Conservation (phyloP, 2,113 vertebrate genomes). For the Maccullochella peelii region DNA sequence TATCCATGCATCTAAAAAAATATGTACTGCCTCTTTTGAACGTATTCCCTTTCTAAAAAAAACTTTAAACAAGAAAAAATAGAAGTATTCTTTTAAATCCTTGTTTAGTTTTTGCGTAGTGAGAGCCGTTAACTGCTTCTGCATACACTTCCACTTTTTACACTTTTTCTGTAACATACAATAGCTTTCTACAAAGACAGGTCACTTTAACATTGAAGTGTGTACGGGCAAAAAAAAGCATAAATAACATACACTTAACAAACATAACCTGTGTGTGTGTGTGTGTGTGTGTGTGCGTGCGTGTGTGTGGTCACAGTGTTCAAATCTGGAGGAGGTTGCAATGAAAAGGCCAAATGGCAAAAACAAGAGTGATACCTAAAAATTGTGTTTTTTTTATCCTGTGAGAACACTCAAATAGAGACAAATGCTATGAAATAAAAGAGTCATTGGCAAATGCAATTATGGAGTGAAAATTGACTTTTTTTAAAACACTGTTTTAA, state of each 20-base stretch:
- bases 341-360: not conserved
- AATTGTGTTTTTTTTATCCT: not conserved
- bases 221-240: not conserved
- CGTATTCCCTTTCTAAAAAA: constrained; percentile 63
- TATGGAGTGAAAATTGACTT: no score
- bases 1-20: constrained; percentile 79
- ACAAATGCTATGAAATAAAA: no score
- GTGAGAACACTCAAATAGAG: not conserved
- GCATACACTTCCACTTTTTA: constrained; percentile 30
- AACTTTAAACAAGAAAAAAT: constrained; percentile 71
- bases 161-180: constrained; percentile 35
- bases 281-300: not conserved
- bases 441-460: no score
- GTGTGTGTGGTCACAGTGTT: not conserved
- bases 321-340: constrained; percentile 28
- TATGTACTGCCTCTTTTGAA: constrained; percentile 67
- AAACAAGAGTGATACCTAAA: not conserved
- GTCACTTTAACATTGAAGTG: constrained; percentile 17
- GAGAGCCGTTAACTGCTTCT: constrained; percentile 44
- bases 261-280: not conserved
- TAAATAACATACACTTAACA: not conserved
- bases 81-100: constrained; percentile 57
- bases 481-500: no score
- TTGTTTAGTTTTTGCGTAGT: constrained; percentile 45
- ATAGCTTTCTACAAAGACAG: constrained; percentile 35